Base-by-base conservation (phyloP, 2,888 invertebrate species). In the Brenthis ino region DNA sequence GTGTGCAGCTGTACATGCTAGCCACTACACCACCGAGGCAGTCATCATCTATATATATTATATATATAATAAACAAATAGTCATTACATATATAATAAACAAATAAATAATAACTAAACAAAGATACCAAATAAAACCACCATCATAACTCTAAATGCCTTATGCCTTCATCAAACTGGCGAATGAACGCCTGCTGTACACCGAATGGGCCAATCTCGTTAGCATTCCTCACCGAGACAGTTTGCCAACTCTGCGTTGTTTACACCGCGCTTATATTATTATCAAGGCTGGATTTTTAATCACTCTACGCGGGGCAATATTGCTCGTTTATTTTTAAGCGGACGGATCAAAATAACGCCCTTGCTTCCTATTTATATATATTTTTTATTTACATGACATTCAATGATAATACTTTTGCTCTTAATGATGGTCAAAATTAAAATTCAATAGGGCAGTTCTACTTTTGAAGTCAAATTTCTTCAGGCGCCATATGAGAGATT, bases 171-270 rank as follows among this genome's bases (percentile, higher is more conserved):
- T 84, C 75, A 79, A 77, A 80, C 72, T 76, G 76, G 75, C 70
- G 75, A 78, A 78, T 81, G 84, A 85, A 82, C 80, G 78, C 67
- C 74, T 78, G 79, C 77, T 78, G 79, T 76, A 77, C 76, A 77
- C 75, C 76, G 79, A 82, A 81, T 82, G 81, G 80, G 75, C 79
- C 80, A 76, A 78, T 81, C 82, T 85, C 80, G 83, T 86, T 84
- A 82, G 82, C 82, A 85, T 85, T 83, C 83, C 81, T 75, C 79
- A 71, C 76, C 76, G 77, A 76, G 80, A 82, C 78, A 77, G 79
- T 79, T 85, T 84, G 81, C 79, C 80, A 79, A 78, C 77, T 78
- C 78, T 71, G 73, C 72, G 69, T 72, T 75, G 76, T 77, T 79
- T 79, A 77, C 75, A 75, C 73, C 63, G 70, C 77, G 76, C 74